Conservation (phyloP, 2,888 invertebrate species). For the Antheraea assamensis region DNA sequence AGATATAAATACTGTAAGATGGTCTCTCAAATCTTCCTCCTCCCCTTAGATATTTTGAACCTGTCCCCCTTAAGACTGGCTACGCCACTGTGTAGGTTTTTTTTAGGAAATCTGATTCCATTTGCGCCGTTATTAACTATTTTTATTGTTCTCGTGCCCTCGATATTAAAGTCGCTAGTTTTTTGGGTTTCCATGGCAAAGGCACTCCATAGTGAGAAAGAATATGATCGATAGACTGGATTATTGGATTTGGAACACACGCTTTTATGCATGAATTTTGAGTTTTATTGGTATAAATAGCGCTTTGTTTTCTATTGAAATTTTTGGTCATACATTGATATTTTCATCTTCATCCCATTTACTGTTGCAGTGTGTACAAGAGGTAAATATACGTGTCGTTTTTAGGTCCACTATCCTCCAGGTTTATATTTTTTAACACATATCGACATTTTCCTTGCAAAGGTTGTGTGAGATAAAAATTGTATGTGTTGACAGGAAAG, state of each 20-base stretch:
- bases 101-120: too few species aligned
- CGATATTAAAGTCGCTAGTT: too few species aligned
- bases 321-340: background rate
- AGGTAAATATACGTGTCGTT: background rate
- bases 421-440: background rate
- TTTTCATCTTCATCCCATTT: background rate
- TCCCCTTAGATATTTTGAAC: too few species aligned
- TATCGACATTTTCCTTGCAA: background rate
- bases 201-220: background rate
- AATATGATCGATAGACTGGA: background rate
- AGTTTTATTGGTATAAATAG: background rate
- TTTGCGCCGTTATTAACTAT: too few species aligned
- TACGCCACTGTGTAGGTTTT: too few species aligned
- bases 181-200: too few species aligned
- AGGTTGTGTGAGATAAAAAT: background rate
- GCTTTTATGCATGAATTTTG: conserved; percentile 1
- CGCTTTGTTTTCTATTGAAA: background rate
- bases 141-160: too few species aligned
- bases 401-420: background rate
- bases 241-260: background rate
- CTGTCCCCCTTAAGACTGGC: too few species aligned
- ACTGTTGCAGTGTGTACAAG: background rate
- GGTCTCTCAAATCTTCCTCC: too few species aligned
- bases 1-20: too few species aligned
- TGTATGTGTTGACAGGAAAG: background rate